Base-by-base conservation (phyloP, 1,140 invertebrate species). In the Gerris buenoi region DNA sequence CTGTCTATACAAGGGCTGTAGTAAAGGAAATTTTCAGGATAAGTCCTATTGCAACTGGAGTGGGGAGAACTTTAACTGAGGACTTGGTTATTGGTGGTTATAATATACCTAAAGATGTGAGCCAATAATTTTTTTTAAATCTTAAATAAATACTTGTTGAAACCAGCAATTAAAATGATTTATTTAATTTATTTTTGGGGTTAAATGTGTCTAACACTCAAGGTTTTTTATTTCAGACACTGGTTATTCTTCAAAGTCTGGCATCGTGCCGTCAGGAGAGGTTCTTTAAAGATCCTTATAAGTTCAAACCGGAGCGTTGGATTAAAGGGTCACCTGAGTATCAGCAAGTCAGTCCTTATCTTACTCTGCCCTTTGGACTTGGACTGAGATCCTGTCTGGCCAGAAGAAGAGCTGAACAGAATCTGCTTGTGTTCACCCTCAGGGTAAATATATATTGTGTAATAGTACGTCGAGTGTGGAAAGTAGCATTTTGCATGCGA, bases 351-450 rank as follows among this genome's bases (percentile, higher is more conserved):
- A 84, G 90, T 79, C 91, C 91, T 0, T 94, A 87, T 76, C 76
- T 90, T 1, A 80, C 87, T 2, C 74, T 95, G 60, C 93, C 93
- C 0, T 96, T 96, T 78, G 92, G 93, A 0, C 88, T 93, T 76
- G 94, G 94, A 1, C 82, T 88, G 26, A 80, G 94, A 67, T 83
- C 88, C 13, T 97, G 94, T 71, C 90, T 95, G 61, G 93, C 92
- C 1, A 81, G 90, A 73, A 80, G 91, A 74, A 79, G 95, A 63
- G 92, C 93, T 10, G 91, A 95, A 74, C 91, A 95, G 77, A 91
- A 91, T 76, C 86, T 95, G 73, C 83, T 86, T 69, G 81, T 90
- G n/a, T 80, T 89, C 22, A 72, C 92, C 3, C 77, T 92, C 33
- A 84, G 85, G 76, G 90, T 92, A 83, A 77, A 79, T 77, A n/a